A percentile compares a stretch with the other conserved stretches of the same genome.
Conservation (phyloP, 1,140 invertebrate species). For the Euschistus heros region DNA sequence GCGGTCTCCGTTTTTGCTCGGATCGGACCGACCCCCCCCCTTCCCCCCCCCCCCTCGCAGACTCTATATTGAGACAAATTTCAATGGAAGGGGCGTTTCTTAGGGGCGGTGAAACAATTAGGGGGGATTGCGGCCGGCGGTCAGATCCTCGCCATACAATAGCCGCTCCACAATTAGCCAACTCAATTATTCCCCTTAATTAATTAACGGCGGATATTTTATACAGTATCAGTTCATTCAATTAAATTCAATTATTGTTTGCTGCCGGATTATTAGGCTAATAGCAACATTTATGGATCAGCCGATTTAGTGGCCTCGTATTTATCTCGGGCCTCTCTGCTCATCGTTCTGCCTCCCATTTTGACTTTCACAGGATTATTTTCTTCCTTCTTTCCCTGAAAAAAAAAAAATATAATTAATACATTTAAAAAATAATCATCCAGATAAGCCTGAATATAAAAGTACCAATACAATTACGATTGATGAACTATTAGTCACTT, state of each 20-base stretch:
- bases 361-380: too few species aligned
- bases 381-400: too few species aligned
- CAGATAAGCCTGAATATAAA: too few species aligned
- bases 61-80: background rate
- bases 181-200: slow-evolving; percentile 25
- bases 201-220: slow-evolving; percentile 23
- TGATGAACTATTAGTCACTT: too few species aligned
- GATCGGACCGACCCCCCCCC: background rate
- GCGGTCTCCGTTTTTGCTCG: background rate
- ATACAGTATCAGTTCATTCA: slow-evolving; percentile 23
- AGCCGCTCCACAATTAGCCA: slow-evolving; percentile 23
- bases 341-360: background rate
- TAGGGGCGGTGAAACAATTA: slow-evolving; percentile 17
- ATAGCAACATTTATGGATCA: slow-evolving; percentile 9
- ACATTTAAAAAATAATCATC: too few species aligned
- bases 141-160: slow-evolving; percentile 19
- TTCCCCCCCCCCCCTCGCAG: background rate
- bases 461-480: too few species aligned
- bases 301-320: slow-evolving; percentile 1
- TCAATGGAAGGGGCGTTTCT: background rate
- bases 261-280: slow-evolving; percentile 5
- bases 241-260: slow-evolving; percentile 23
- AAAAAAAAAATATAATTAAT: too few species aligned
- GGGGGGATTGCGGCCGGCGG: slow-evolving; percentile 20
- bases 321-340: background rate